A percentile compares a stretch with the other conserved stretches of the same genome.
Conservation (phyloP, 37 sponge, comb jelly and placozoan species). For the Tethya wilhelma region DNA sequence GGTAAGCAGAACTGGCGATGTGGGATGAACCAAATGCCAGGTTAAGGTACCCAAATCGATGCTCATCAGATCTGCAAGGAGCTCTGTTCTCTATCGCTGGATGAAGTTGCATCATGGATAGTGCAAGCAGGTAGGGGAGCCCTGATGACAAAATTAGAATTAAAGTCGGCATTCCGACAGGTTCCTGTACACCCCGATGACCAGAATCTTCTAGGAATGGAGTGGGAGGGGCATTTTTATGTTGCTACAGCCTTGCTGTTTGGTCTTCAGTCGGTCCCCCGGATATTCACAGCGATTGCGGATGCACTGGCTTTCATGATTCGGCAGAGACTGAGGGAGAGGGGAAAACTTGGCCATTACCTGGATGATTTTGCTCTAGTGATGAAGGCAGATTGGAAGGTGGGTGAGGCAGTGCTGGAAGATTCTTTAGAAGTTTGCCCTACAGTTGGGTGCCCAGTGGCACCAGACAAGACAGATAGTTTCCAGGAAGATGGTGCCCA, state of each 20-base stretch:
- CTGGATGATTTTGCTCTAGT: conserved; percentile 1
- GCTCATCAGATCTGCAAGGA: conserved; percentile 64
- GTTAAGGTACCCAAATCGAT: conserved; percentile 79
- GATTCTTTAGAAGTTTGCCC: neutral
- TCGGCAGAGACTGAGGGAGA: neutral
- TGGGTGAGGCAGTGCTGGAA: neutral
- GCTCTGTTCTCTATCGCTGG: conserved; percentile 13
- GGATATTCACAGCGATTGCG: too few relatives aligned
- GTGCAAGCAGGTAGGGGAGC: too few relatives aligned
- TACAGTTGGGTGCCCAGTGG: conserved; percentile 1
- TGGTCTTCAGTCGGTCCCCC: too few relatives aligned
- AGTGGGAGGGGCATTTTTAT: too few relatives aligned
- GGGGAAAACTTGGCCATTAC: neutral
- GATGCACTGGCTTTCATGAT: too few relatives aligned
- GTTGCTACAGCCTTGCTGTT: too few relatives aligned
- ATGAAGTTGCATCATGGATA: neutral
- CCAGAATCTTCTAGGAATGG: too few relatives aligned
- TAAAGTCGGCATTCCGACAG: too few relatives aligned
- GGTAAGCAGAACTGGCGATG: conserved; percentile 91
- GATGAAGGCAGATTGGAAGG: neutral
- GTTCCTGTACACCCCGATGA: too few relatives aligned
- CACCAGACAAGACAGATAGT: conserved; percentile 3
- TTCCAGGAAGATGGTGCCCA: too few relatives aligned
- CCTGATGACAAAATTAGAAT: too few relatives aligned
- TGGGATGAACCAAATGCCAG: conserved; percentile 86